phyloP scores from a whole-genome alignment of 2,113 vertebrate species.

The Gorsachius goisagi region DNA sequence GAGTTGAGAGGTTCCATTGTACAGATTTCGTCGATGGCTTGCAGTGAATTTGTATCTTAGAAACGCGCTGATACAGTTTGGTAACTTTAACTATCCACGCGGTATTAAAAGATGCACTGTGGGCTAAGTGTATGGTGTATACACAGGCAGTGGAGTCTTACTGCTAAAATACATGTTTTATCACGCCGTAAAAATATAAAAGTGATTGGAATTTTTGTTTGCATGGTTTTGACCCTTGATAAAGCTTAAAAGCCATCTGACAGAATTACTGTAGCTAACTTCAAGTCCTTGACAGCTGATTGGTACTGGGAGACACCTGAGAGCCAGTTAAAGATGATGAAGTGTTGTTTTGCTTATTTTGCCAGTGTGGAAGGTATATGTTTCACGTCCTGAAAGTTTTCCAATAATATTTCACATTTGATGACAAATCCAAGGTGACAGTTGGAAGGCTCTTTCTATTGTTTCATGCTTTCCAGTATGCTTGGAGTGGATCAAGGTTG shows the following conservation, averaged over 20 bases:
- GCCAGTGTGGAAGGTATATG: conserved; percentile 36
- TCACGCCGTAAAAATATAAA: neutral
- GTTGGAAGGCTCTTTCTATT: conserved; percentile 39
- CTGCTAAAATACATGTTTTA: neutral
- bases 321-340: conserved; percentile 43
- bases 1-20: neutral
- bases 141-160: neutral
- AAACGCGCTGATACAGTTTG: neutral
- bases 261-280: neutral
- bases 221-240: neutral
- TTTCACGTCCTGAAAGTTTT: conserved; percentile 53
- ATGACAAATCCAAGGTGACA: conserved; percentile 62
- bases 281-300: neutral
- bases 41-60: neutral
- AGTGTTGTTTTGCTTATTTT: conserved; percentile 46
- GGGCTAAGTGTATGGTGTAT: neutral
- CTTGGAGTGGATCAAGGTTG: conserved; percentile 29
- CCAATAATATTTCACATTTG: conserved; percentile 42
- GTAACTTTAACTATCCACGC: neutral
- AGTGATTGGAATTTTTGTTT: neutral
- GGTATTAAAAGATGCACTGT: neutral
- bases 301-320: neutral
- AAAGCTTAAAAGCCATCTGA: neutral
- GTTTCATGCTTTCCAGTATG: conserved; percentile 54
- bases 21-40: neutral